phyloP scores from a whole-genome alignment of 2,888 invertebrate species.

The Eupithecia centaureata region DNA sequence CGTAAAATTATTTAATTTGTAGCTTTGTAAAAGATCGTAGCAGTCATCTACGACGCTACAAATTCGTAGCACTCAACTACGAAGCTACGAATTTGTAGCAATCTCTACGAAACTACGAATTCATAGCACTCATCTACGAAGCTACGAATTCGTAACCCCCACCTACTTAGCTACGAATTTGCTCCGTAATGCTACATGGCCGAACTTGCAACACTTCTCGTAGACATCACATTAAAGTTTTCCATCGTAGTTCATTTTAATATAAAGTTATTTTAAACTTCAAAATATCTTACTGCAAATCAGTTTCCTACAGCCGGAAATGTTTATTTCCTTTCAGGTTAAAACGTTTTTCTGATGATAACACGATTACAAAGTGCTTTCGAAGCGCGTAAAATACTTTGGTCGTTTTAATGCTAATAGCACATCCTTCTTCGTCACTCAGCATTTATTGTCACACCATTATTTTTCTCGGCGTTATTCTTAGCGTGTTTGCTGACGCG shows the following conservation, averaged over 20 bases:
- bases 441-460: constrained; percentile 45
- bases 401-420: constrained; percentile 45
- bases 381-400: constrained; percentile 35
- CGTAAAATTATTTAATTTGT: background rate
- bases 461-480: constrained; percentile 44
- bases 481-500: constrained; percentile 43
- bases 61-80: background rate
- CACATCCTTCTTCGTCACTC: constrained; percentile 47
- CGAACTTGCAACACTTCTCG: constrained; percentile 21
- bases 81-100: constrained; percentile 3
- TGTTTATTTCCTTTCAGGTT: constrained; percentile 25
- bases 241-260: constrained; percentile 18
- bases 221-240: constrained; percentile 22
- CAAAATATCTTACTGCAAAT: constrained; percentile 27
- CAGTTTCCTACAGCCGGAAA: constrained; percentile 18
- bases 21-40: background rate
- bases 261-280: constrained; percentile 21
- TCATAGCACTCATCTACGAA: too few relatives aligned
- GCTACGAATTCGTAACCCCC: background rate
- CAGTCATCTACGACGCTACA: too few relatives aligned
- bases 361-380: constrained; percentile 35
- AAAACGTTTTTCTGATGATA: constrained; percentile 36
- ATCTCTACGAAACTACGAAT: background rate
- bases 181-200: constrained; percentile 29
- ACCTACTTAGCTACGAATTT: constrained; percentile 10